A percentile compares a stretch with the other conserved stretches of the same genome.
phyloP scores from a whole-genome alignment of 2,888 invertebrate species.

The Heliconius cydno region DNA sequence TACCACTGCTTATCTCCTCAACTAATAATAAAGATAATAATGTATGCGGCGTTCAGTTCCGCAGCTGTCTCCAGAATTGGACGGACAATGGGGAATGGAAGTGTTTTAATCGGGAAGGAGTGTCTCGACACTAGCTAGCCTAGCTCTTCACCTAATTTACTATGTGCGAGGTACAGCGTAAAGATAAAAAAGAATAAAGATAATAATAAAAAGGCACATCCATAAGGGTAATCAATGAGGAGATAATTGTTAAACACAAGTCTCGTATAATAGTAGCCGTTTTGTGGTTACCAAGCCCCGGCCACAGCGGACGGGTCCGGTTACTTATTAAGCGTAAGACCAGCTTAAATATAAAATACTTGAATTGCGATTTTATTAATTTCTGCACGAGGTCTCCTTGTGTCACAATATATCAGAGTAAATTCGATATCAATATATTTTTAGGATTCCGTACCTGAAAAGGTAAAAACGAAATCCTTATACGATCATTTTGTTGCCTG shows the following conservation, averaged over 20 bases:
- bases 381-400: conserved; percentile 41
- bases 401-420: conserved; percentile 40
- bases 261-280: conserved; percentile 21
- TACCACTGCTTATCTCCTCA: not conserved
- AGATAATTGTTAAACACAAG: conserved; percentile 6
- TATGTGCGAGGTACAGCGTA: no score
- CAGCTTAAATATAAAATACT: conserved; percentile 38
- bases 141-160: no score
- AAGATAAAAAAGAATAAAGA: not conserved
- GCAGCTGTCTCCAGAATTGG: no score
- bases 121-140: no score
- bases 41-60: no score
- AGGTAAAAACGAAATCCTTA: no score
- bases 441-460: no score
- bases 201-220: not conserved
- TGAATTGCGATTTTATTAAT: conserved; percentile 43
- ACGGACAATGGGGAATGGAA: no score
- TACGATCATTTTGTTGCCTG: no score
- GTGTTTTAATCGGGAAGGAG: no score
- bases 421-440: conserved; percentile 15
- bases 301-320: conserved; percentile 35
- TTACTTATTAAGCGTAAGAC: conserved; percentile 38
- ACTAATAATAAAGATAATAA: conserved; percentile 3
- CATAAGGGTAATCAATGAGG: not conserved
- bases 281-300: conserved; percentile 39